Conservation (phyloP, 2,888 invertebrate species). For the Polylopha cassiicola region DNA sequence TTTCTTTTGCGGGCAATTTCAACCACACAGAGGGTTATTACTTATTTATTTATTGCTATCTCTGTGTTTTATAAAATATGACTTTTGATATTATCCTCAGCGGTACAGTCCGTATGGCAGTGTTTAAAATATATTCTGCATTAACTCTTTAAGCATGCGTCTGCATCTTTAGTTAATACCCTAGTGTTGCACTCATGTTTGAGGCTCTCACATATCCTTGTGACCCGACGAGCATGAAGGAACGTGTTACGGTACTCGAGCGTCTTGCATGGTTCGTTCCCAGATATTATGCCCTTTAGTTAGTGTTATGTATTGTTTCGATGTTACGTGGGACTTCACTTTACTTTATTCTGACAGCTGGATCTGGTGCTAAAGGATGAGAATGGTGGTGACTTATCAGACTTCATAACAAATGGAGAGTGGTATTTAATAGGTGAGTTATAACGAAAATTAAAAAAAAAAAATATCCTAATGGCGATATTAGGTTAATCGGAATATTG, state of each 20-base stretch:
- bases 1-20: not conserved
- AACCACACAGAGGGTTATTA: not conserved
- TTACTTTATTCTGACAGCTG: constrained; percentile 79
- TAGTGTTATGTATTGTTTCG: constrained; percentile 12
- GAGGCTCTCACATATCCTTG: constrained; percentile 49
- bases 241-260: constrained; percentile 16
- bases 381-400: constrained; percentile 95
- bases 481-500: no score
- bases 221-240: constrained; percentile 17
- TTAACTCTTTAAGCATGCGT: constrained; percentile 27
- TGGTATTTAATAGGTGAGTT: constrained; percentile 98
- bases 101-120: constrained; percentile 44
- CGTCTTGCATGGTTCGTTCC: constrained; percentile 28
- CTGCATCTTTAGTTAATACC: constrained; percentile 29
- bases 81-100: constrained; percentile 16
- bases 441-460: not conserved
- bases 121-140: constrained; percentile 21
- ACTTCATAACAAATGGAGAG: constrained; percentile 99
- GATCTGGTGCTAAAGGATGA: constrained; percentile 97
- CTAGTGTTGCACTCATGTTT: constrained; percentile 34
- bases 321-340: constrained; percentile 29
- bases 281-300: constrained; percentile 16
- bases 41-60: not conserved
- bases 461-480: no score
- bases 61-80: constrained; percentile 4